Evolutionary conservation across 1,140 invertebrate species (phyloP).

Genomic region (Diorhabda elongata): DNA sequence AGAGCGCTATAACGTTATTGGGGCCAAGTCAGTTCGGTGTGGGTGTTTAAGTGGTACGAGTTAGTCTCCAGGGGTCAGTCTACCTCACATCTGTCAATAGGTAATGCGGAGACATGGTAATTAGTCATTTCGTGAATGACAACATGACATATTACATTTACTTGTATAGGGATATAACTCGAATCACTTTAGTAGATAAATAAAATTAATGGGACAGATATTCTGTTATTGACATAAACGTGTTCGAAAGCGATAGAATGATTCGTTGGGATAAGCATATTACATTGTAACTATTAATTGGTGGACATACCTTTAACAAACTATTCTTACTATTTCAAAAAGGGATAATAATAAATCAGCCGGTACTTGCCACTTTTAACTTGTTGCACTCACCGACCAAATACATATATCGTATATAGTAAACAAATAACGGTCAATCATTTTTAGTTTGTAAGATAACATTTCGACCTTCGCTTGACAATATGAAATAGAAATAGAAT

Average conservation of each 20-base stretch:
- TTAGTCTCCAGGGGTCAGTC: conserved; percentile 30
- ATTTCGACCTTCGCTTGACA: no score
- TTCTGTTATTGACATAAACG: not conserved
- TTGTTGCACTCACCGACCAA: no score
- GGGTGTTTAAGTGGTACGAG: conserved; percentile 21
- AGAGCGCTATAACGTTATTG: not conserved
- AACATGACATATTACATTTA: conserved; percentile 33
- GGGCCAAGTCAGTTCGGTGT: conserved; percentile 11
- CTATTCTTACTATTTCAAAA: no score
- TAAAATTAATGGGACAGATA: conserved; percentile 17
- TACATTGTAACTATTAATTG: no score
- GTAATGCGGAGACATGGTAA: conserved; percentile 34
- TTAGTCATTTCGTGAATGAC: conserved; percentile 39
- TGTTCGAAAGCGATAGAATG: not conserved
- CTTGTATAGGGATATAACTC: conserved; percentile 21
- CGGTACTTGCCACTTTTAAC: no score
- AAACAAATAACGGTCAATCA: no score
- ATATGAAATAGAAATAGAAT: no score
- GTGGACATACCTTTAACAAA: no score
- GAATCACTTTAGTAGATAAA: conserved; percentile 16
- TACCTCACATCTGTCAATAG: conserved; percentile 39
- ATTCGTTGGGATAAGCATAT: not conserved
- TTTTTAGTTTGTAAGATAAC: no score
- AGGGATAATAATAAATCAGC: no score
- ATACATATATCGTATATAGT: no score